Evolutionary conservation across 2,888 invertebrate genomes (phyloP), one percentile per base, ranked within the genome.

Genomic region (Cyclophora punctaria): DNA sequence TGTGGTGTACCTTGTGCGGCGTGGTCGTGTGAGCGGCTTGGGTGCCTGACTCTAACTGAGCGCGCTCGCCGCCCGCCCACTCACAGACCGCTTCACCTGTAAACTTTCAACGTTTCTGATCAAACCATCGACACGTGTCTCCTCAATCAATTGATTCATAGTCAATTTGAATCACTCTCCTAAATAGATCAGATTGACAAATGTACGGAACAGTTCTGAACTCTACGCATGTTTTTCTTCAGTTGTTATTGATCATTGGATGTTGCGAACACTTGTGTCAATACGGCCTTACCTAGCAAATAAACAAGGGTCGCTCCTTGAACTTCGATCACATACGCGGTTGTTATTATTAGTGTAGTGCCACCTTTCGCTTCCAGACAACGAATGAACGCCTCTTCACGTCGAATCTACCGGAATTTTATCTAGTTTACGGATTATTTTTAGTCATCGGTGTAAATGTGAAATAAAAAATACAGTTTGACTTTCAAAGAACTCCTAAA

Each of bases 11-110:
- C 88, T 88, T 86, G 79, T 84, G 83, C 83, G 83, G 86, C 87
- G 80, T 69, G 67, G 79, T 87, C 88, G 88, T 88, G 87, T 83
- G 87, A 86, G 83, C 84, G 83, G 85, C 81, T 77, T 73, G 80
- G 75, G 63, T 69, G 87, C 87, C 87, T 73, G 78, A 71, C 82
- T 85, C 80, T 84, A 63, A 88, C 88, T 88, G 85, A 81, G 68
- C 71, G 64, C 54, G 64, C 60, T 53, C 63, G 63, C 67, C 65
- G 72, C 70, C 78, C 80, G 83, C 85, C 83, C 80, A 80, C 82
- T 71, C 62, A 51, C 64, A 63, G 64, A 56, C 62, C 69, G 64
- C 59, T 72, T 78, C 80, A 86, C 87, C 86, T 86, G 85, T 69
- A 83, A 78, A 69, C 71, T 76, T 78, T 75, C 77, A 77, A 67